Percentiles rank a stretch among this genome's conserved stretches.
Conservation (phyloP, 1,140 invertebrate species). For the Arion vulgaris region DNA sequence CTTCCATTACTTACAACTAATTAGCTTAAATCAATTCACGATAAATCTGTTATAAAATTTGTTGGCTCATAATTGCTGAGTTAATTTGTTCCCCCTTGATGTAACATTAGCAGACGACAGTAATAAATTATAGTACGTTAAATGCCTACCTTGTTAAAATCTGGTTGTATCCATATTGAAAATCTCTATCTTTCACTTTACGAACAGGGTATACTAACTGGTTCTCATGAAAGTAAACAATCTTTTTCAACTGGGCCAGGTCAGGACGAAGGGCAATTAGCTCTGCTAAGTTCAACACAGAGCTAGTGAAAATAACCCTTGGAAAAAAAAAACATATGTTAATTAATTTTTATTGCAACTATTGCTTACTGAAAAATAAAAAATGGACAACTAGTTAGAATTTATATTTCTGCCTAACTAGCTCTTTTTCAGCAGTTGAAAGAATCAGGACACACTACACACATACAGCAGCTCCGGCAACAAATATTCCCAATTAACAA, state of each 20-base stretch:
- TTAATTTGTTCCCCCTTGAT: too few relatives aligned
- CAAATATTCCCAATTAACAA: too few relatives aligned
- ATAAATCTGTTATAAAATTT: too few relatives aligned
- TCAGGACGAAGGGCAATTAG: constrained; percentile 80
- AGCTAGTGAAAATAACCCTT: constrained; percentile 80
- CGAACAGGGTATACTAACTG: constrained; percentile 83
- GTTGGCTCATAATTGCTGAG: too few relatives aligned
- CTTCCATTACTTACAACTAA: too few relatives aligned
- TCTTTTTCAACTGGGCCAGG: constrained; percentile 77
- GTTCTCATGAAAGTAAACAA: constrained; percentile 87
- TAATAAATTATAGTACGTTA: background rate
- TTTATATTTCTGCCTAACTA: background rate
- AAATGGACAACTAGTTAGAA: background rate
- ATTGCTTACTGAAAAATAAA: background rate
- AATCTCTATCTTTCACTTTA: constrained; percentile 80
- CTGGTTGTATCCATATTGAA: constrained; percentile 86
- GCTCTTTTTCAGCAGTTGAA: too few relatives aligned
- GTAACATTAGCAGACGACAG: background rate
- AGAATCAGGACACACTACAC: too few relatives aligned
- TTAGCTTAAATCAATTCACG: too few relatives aligned
- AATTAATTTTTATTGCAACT: background rate
- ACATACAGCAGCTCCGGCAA: too few relatives aligned
- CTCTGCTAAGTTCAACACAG: constrained; percentile 83
- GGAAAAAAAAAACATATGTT: constrained; percentile 38
- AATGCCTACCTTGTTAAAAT: constrained; percentile 83